Base-by-base conservation (phyloP, 2,113 vertebrate genomes). In the Cercocebus atys region DNA sequence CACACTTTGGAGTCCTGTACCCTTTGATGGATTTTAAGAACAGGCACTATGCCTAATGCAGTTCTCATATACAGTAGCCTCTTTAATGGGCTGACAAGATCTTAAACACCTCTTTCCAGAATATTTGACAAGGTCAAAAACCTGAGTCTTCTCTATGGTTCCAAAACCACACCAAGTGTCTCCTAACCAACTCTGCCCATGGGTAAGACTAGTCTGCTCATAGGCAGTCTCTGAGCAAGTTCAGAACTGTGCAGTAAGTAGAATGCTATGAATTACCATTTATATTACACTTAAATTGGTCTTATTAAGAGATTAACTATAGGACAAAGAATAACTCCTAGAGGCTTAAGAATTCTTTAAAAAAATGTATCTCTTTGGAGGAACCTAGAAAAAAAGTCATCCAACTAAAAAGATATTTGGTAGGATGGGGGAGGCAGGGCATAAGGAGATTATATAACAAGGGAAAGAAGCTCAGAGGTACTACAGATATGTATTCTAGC, bases 271-370 rank as follows among this genome's bases (percentile, higher is more conserved):
- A 81, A 95, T 97, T 97, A 93, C 88, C 96, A 95, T 94, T 98
- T 96, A 83, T 88, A 92, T 88, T 93, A 93, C 81, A 97, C 59
- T 84, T 82, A 96, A 98, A 95, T 96, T 97, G 93, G 81, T 85
- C 94, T 98, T 97, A 98, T 98, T 97, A 98, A 98, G 94, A 97
- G 98, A 98, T 98, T 98, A 97, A 96, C 72, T 96, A 1, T 52
- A 93, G 97, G 72, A 96, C 96, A 97, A 96, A 97, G 84, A 61
- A 96, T 88, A 94, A 81, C 59, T 98, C 90, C 72, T 86, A 70
- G 80, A 96, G 82, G 97, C 94, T 95, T 97, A 97, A 95, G 94
- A 85, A 94, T 73, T 90, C 20, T 93, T 70, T 95, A 96, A 94
- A 38, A 90, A 98, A 92, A 87, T 94, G 14, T 93, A 94, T 96